phyloP scores from a whole-genome alignment of 2,113 vertebrate species.

The Orycteropus afer region DNA sequence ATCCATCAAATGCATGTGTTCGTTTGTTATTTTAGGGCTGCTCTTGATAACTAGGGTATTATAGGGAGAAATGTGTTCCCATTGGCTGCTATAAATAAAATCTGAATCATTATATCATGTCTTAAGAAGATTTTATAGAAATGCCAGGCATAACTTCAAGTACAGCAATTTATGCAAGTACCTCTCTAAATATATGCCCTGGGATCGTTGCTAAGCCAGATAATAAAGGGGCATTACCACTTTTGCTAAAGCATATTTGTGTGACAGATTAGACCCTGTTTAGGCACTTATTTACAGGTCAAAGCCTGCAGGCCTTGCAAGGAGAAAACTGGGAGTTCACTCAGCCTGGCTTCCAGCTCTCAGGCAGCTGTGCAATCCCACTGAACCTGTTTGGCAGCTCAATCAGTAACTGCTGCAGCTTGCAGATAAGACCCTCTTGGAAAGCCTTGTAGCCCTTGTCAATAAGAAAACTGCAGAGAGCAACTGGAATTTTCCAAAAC shows the following conservation, averaged over 20 bases:
- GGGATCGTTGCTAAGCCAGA: slow-evolving; percentile 53
- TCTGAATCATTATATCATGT: slow-evolving; percentile 55
- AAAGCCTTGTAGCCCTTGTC: slow-evolving; percentile 64
- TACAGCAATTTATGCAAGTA: slow-evolving; percentile 61
- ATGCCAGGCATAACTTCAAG: slow-evolving; percentile 72
- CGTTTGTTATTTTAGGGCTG: slow-evolving; percentile 55
- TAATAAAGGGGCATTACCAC: slow-evolving; percentile 85
- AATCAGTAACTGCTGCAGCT: slow-evolving; percentile 48
- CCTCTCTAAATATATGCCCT: slow-evolving; percentile 58
- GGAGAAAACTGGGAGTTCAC: slow-evolving; percentile 71
- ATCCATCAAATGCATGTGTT: background rate
- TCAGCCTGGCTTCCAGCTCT: slow-evolving; percentile 60
- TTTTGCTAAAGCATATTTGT: slow-evolving; percentile 73
- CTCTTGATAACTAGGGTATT: background rate
- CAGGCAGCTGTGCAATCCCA: slow-evolving; percentile 77
- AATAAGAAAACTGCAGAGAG: slow-evolving; percentile 63
- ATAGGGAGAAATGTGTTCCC: slow-evolving; percentile 30
- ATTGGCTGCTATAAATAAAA: slow-evolving; percentile 74
- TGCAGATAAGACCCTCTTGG: slow-evolving; percentile 78
- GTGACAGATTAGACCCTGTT: slow-evolving; percentile 86
- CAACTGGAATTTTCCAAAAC: slow-evolving; percentile 66
- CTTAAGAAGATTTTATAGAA: slow-evolving; percentile 68
- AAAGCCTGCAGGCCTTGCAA: slow-evolving; percentile 88
- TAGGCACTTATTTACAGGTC: slow-evolving; percentile 89
- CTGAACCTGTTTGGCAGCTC: slow-evolving; percentile 77